phyloP scores from a whole-genome alignment of 2,888 invertebrate species.

The Campoplex capitator region DNA sequence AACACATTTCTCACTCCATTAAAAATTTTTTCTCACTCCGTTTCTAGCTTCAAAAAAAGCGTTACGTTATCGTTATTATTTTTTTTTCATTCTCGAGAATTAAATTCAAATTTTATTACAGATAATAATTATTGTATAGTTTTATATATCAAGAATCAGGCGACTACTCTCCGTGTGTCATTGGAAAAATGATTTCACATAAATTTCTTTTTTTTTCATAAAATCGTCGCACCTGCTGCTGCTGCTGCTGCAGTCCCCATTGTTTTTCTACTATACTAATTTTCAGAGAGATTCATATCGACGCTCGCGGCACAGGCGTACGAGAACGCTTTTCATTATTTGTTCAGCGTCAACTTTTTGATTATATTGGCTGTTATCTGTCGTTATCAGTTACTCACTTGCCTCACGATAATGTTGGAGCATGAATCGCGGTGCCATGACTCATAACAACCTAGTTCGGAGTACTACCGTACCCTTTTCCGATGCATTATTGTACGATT shows the following conservation, averaged over 20 bases:
- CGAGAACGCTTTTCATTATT: slow-evolving; percentile 54
- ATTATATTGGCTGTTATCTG: slow-evolving; percentile 77
- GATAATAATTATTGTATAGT: neutral
- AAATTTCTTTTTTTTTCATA: neutral
- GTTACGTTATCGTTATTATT: neutral
- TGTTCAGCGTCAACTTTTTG: slow-evolving; percentile 68
- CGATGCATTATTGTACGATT: slow-evolving; percentile 36
- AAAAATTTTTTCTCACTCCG: neutral
- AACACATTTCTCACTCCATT: too few relatives aligned
- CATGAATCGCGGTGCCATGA: slow-evolving; percentile 76
- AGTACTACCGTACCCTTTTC: slow-evolving; percentile 58
- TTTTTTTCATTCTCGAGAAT: too few relatives aligned
- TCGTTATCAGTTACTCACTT: slow-evolving; percentile 80
- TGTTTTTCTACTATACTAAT: slow-evolving; percentile 10
- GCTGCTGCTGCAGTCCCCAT: neutral
- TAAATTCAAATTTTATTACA: neutral
- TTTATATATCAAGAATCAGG: neutral
- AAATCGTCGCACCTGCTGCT: neutral
- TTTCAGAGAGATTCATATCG: slow-evolving; percentile 32
- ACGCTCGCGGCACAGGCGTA: slow-evolving; percentile 20
- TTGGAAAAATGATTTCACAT: neutral
- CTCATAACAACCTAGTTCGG: slow-evolving; percentile 66
- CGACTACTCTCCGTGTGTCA: neutral
- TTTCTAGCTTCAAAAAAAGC: neutral
- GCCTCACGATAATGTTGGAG: slow-evolving; percentile 40